A percentile compares a stretch with the other conserved stretches of the same genome.
These are phyloP conservation scores for Hypselothyrea guttata DNA, from an alignment of 2,888 invertebrate species.

Conservation along the genomic window DNA sequence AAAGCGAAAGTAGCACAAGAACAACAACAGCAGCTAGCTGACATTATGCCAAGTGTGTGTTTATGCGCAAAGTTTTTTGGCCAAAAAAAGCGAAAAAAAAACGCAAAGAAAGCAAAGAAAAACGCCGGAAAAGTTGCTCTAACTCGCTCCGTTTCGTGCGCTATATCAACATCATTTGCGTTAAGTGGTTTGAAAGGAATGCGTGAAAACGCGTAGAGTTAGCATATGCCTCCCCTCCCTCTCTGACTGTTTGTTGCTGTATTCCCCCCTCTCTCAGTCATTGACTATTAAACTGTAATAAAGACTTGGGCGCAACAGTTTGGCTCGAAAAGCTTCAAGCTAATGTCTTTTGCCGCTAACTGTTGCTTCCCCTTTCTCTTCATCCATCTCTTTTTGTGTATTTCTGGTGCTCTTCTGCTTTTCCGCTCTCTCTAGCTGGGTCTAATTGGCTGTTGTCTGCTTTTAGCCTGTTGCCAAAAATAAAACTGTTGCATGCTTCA, in stretches of 20 bases:
- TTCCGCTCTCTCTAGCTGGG: conserved; percentile 4
- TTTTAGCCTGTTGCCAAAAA: conserved; percentile 53
- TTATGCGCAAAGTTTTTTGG: conserved; percentile 52
- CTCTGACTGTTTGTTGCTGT: conserved; percentile 2
- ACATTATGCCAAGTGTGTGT: conserved; percentile 67
- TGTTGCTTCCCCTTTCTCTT: too few relatives aligned
- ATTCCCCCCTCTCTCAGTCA: conserved; percentile 53
- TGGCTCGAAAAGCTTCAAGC: conserved; percentile 28
- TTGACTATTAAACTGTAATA: conserved; percentile 69
- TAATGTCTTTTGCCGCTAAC: conserved; percentile 15
- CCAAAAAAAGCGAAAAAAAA: conserved; percentile 11
- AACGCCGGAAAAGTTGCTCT: conserved; percentile 48
- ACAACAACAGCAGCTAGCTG: conserved; percentile 55
- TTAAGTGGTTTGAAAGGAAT: conserved; percentile 69
- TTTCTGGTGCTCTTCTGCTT: conserved; percentile 11
- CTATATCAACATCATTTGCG: conserved; percentile 76
- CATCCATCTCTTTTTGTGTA: too few relatives aligned
- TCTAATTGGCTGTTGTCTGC: conserved; percentile 52
- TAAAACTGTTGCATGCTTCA: conserved; percentile 75
- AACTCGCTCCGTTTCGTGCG: conserved; percentile 14
- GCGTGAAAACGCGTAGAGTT: conserved; percentile 63
- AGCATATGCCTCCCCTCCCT: conserved; percentile 42
- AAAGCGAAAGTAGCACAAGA: conserved; percentile 61
- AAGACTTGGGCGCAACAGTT: conserved; percentile 46
- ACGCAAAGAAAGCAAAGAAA: conserved; percentile 10